Percentiles rank a stretch among this genome's conserved stretches.
Conservation (phyloP, 2,113 vertebrate genomes). For the Cochlearius cochlearius region DNA sequence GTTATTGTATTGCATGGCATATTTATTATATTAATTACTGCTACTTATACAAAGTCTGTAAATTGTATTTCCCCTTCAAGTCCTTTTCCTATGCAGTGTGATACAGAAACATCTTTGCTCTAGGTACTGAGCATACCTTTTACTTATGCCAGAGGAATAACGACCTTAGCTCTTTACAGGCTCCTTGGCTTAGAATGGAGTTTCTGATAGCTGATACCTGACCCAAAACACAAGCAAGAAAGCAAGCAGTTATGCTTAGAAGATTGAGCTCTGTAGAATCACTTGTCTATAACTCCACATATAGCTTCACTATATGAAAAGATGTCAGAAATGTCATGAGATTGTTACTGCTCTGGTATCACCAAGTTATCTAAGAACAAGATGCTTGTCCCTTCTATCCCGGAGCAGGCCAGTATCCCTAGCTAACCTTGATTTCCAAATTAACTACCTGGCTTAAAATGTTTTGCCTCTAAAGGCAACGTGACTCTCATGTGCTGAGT, state of each 20-base stretch:
- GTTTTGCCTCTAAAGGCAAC: not conserved
- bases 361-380: not conserved
- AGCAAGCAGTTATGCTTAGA: not conserved
- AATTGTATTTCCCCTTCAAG: not conserved
- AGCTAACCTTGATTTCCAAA: not conserved
- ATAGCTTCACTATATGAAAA: not conserved
- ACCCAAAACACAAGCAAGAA: not conserved
- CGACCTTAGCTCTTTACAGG: not conserved
- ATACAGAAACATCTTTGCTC: not conserved
- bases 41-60: not conserved
- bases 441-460: not conserved
- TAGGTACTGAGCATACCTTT: not conserved
- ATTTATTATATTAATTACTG: not conserved
- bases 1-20: not conserved
- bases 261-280: not conserved
- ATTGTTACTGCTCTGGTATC: not conserved
- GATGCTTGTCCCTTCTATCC: not conserved
- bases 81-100: not conserved
- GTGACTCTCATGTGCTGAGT: not conserved
- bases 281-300: not conserved
- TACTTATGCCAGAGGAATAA: not conserved
- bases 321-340: not conserved
- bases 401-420: not conserved
- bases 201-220: not conserved
- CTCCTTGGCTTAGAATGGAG: not conserved